Base-by-base conservation (phyloP, 2,888 invertebrate species). In the Stramonita haemastoma region DNA sequence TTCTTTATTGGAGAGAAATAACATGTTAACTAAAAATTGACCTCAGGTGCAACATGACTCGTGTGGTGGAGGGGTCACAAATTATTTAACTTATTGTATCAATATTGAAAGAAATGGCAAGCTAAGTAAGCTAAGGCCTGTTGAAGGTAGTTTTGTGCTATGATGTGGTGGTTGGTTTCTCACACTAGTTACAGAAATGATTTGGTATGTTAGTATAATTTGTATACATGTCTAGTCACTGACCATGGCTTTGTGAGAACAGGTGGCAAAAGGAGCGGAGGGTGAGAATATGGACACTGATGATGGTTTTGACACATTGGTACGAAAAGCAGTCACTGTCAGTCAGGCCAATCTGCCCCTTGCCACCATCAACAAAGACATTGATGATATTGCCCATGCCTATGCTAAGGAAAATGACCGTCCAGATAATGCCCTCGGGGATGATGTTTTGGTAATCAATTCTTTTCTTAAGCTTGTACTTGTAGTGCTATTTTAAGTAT, bases 311-410 rank as follows among this genome's bases (percentile, higher is more conserved):
- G 87, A 87, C 73, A 87, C 32, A 57, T 57, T 87, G 87, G 57
- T 87, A 22, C 87, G 34, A n/a, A 87, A 87, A 73, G 87, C 87
- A 1, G 87, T 87, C 60, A 87, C 87, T n/a, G 87, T 87, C 87
- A 87, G 87, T 81, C 87, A 87, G 60, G 60, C 77, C 79, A 87
- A 87, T 46, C 56, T 87, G 32, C 87, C 87, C 19, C 56, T 87
- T 2, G 87, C 87, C 5, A 22, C 81, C 87, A 87, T 87, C 46
- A 34, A 87, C 36, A 81, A 57, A 79, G 87, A 87, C 56, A 87
- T 87, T 79, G 87, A 87, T 32, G 87, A 87, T 81, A 56, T 87
- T 73, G 87, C 81, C 87, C 32, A 15, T n/a, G 46, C 87, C 57
- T 79, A 57, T 57, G 77, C 70, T 57, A 29, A 87, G 22, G 79